Conservation (phyloP, 2,113 vertebrate species). For the Ictidomys tridecemlineatus region DNA sequence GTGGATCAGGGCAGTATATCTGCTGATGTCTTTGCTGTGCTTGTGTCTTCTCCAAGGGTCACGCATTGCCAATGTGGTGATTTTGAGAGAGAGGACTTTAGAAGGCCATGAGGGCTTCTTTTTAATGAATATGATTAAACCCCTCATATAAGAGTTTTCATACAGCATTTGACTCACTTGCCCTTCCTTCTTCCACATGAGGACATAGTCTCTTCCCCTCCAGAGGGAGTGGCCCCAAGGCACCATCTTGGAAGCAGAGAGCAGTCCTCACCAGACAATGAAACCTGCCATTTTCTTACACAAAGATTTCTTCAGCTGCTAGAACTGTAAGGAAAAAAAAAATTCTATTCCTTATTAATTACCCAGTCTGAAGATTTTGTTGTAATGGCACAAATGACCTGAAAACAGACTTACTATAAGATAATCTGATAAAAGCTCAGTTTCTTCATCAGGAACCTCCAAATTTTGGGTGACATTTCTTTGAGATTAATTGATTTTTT, state of each 20-base stretch:
- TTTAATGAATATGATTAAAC: neutral
- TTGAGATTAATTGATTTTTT: neutral
- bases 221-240: neutral
- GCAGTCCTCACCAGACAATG: neutral
- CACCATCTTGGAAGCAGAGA: neutral
- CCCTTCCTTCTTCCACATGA: neutral
- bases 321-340: neutral
- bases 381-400: neutral
- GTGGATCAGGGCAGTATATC: neutral
- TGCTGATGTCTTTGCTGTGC: neutral
- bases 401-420: neutral
- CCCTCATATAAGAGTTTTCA: neutral
- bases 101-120: neutral
- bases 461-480: neutral
- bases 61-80: neutral
- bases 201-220: neutral
- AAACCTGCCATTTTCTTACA: neutral
- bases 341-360: neutral
- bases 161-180: neutral
- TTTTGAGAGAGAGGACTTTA: neutral
- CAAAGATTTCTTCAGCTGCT: neutral
- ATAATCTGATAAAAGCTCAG: neutral
- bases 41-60: neutral
- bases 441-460: neutral
- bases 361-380: neutral